Evolutionary conservation across 2,797 vertebrate genomes (phyloP).

Genomic region (Leucoraja ocellata): DNA sequence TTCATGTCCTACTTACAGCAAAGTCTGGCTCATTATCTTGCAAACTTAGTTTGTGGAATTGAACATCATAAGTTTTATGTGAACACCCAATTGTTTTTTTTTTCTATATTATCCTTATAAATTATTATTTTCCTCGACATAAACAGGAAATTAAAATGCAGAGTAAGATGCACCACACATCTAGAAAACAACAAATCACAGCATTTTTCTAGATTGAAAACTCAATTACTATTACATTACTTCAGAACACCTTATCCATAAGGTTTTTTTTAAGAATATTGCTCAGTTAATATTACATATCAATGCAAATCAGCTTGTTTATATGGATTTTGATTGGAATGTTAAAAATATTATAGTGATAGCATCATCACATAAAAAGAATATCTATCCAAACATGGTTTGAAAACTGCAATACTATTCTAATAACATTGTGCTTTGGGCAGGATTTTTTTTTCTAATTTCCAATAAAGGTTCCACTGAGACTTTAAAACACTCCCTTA

Average conservation of each 20-base stretch:
- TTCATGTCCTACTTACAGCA: background rate
- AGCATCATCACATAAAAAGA: conserved; percentile 5
- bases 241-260: background rate
- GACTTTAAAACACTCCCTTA: conserved; percentile 19
- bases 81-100: background rate
- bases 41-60: background rate
- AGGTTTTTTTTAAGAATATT: background rate
- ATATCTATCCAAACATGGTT: conserved; percentile 9
- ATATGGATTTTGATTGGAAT: background rate
- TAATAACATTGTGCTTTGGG: background rate
- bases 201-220: background rate
- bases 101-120: background rate
- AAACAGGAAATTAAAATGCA: background rate
- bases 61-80: background rate
- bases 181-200: background rate
- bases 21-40: background rate
- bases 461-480: conserved; percentile 30
- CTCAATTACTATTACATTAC: background rate
- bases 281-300: conserved; percentile 17
- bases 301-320: conserved; percentile 13
- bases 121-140: background rate
- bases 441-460: conserved; percentile 12
- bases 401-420: conserved; percentile 3
- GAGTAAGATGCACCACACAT: background rate
- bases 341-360: background rate